Conservation (phyloP, 37 sponge, comb jelly and placozoan genomes). For the Agelas oroides region DNA sequence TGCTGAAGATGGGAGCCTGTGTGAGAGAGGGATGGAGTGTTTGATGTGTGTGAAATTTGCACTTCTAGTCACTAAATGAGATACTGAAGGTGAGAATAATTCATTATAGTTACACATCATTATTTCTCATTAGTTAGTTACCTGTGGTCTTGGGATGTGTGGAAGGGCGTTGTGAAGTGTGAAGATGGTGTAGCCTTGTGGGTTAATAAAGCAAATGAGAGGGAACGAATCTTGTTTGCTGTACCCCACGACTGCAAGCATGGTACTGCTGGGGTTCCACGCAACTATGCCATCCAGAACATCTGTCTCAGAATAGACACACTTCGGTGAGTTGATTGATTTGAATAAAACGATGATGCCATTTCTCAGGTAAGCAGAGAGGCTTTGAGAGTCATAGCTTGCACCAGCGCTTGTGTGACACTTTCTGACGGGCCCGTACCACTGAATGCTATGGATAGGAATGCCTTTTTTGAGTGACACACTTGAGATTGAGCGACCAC, state of each 20-base stretch:
- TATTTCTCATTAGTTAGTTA: too few species aligned
- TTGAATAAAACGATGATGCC: slow-evolving; percentile 46
- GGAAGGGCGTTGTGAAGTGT: neutral
- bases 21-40: too few species aligned
- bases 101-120: too few species aligned
- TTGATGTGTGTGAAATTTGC: too few species aligned
- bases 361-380: slow-evolving; percentile 51
- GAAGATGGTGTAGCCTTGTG: slow-evolving; percentile 8
- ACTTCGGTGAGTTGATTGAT: neutral
- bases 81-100: too few species aligned
- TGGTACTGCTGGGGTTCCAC: slow-evolving; percentile 22
- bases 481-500: slow-evolving; percentile 36
- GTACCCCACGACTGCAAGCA: slow-evolving; percentile 45
- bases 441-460: slow-evolving; percentile 30
- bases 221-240: neutral
- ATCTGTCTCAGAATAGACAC: slow-evolving; percentile 26
- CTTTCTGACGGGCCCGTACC: neutral
- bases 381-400: neutral
- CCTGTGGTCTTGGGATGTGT: neutral
- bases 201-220: slow-evolving; percentile 6
- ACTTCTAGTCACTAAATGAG: too few species aligned
- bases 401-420: neutral
- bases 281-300: slow-evolving; percentile 30
- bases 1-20: too few species aligned
- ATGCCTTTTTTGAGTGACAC: slow-evolving; percentile 3